Base-by-base conservation (phyloP, 2,888 invertebrate species). In the Aspidiotus rigidus region DNA sequence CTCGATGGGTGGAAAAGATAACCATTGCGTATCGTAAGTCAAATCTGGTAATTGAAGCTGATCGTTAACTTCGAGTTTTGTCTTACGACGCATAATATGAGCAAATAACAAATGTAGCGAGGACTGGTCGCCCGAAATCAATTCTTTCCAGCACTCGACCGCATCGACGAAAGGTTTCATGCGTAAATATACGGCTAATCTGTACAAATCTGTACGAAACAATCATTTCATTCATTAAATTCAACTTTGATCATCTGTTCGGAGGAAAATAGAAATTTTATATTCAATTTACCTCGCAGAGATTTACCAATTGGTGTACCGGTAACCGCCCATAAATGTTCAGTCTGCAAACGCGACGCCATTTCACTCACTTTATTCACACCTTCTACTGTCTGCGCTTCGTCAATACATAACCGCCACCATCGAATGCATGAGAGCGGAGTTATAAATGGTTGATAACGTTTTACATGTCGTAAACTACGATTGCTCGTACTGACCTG, bases 371-470 rank as follows among this genome's bases (percentile, higher is more conserved):
- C 82, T 75, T 82, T 79, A 0, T 80, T 79, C 5, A 81, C 79
- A 62, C 82, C 80, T 75, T 89, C 88, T 0, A 89, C 86, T 82
- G 88, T 85, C 80, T 90, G 90, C 7, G 89, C 89, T 79, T 90
- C 90, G 77, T 90, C 90, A 40, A 89, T 78, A 75, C 87, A 84
- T 64, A 89, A 81, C 69, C 90, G 80, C 89, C 89, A 89, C 87
- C 88, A 90, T 62, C 84, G 79, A 1, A 90, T 80, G 75, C 83
- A 82, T 0, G 83, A 77, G n/a, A 90, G 77, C 0, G 90, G 88
- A 60, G 86, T 84, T 0, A 84, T 84, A 1, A 83, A 81, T 0
- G 83, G 80, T 77, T 85, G 80, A 73, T 84, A 88, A 44, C 83
- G 80, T 72, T 85, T 84, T n/a, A 83, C 81, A 71, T 82, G 78